A percentile compares a stretch with the other conserved stretches of the same genome.
These are phyloP conservation scores for Popillia japonica DNA, from an alignment of 1,140 invertebrate species.

Conservation along the genomic window DNA sequence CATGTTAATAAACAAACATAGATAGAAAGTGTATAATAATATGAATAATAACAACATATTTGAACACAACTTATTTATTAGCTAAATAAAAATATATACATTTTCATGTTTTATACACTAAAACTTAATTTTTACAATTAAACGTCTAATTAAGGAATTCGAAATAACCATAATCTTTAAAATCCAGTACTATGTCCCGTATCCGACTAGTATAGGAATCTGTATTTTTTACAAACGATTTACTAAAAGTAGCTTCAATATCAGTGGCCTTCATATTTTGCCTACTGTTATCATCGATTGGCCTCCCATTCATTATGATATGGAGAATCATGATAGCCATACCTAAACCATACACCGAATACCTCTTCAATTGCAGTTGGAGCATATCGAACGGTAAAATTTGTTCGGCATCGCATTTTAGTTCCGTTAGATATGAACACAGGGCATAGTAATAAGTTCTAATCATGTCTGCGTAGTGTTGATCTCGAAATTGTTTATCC, in stretches of 20 bases:
- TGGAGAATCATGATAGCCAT: constrained; percentile 35
- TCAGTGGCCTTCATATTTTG: background rate
- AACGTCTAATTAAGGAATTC: constrained; percentile 30
- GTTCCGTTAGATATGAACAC: constrained; percentile 56
- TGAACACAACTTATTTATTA: too few species aligned
- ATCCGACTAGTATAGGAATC: constrained; percentile 29
- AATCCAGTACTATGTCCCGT: constrained; percentile 30
- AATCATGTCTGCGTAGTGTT: constrained; percentile 61
- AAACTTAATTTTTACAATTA: background rate
- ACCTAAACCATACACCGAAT: constrained; percentile 29
- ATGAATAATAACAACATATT: background rate
- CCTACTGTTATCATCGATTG: background rate
- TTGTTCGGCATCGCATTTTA: constrained; percentile 59
- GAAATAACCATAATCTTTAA: constrained; percentile 31
- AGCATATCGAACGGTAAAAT: constrained; percentile 58
- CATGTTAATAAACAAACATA: too few species aligned
- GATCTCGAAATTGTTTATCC: constrained; percentile 60
- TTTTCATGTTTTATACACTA: too few species aligned
- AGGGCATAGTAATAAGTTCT: constrained; percentile 67
- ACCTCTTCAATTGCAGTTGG: constrained; percentile 37
- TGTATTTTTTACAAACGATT: background rate
- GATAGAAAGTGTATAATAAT: too few species aligned
- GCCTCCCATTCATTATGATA: constrained; percentile 5
- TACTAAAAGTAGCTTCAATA: background rate
- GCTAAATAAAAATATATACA: too few species aligned